phyloP scores from a whole-genome alignment of 2,888 invertebrate genomes.

The Cheilosia grossa region DNA sequence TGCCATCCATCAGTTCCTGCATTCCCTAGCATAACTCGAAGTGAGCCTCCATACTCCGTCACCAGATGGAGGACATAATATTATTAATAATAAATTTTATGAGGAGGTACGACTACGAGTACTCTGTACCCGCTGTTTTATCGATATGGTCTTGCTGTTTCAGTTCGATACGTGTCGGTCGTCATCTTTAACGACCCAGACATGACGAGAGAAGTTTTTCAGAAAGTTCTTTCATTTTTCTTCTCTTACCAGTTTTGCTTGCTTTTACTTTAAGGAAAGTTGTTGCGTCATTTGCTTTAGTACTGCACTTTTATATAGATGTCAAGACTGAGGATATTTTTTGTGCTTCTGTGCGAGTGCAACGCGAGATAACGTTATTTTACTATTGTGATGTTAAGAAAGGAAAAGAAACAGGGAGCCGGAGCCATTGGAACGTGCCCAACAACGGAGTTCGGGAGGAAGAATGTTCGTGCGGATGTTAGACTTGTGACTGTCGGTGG shows the following conservation, averaged over 20 bases:
- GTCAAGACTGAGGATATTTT: background rate
- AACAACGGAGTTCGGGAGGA: conserved; percentile 2
- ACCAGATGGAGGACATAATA: conserved; percentile 7
- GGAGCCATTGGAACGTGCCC: conserved; percentile 21
- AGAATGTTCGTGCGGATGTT: background rate
- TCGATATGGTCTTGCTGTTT: conserved; percentile 23
- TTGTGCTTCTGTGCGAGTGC: conserved; percentile 13
- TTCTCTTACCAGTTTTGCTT: background rate
- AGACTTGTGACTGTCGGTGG: background rate
- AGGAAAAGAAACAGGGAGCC: background rate
- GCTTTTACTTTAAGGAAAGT: conserved; percentile 9
- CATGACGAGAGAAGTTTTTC: conserved; percentile 16
- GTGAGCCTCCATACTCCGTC: background rate
- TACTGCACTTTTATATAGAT: conserved; percentile 4
- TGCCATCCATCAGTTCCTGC: background rate
- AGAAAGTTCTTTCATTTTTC: background rate
- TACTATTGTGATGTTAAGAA: background rate
- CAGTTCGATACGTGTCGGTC: conserved; percentile 43
- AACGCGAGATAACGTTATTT: conserved; percentile 27
- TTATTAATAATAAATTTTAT: conserved; percentile 53
- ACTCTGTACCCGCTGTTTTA: conserved; percentile 17
- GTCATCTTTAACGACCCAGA: conserved; percentile 36
- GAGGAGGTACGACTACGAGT: conserved; percentile 13
- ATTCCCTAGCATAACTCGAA: conserved; percentile 14
- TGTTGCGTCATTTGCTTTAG: conserved; percentile 9